Base-by-base conservation (phyloP, 2,797 vertebrate genomes). In the Pipistrellus pygmaeus region DNA sequence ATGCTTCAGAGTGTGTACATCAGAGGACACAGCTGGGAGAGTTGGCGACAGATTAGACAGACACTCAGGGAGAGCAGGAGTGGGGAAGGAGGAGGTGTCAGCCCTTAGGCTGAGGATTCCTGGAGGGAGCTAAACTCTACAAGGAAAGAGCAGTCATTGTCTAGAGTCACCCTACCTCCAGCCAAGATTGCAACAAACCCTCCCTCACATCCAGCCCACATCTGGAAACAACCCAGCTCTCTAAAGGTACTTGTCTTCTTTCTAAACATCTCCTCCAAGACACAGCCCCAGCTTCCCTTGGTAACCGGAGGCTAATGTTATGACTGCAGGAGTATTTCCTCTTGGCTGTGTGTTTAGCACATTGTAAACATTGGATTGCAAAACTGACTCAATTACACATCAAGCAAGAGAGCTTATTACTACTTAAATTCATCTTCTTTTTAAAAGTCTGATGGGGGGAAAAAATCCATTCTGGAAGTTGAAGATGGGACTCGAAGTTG, bases 311-410 rank as follows among this genome's bases (percentile, higher is more conserved):
- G 73, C 91, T 88, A 71, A 92, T n/a, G 53, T 85, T 68, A 84
- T 6, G 55, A 23, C 51, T 57, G 48, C 32, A 27, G 32, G 55
- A 51, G n/a, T 10, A 3, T 84, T 94, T 94, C 53, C 72, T 88
- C 53, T 44, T 81, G 83, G 57, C 93, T 91, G 51, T 89, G 72
- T 51, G 64, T 93, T 92, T 96, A 96, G 80, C 69, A 72, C 35
- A 92, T 91, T 89, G 85, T 94, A 96, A 97, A 96, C 84, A 93
- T 32, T 66, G 8, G 30, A 71, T 38, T 73, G 35, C 92, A 95
- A 44, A 77, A 95, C 72, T 8, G 46, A 92, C 78, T 92, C 93
- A 81, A 21, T 89, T 78, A 25, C 12, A 60, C 62, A 32, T 66
- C 69, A 51, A 85, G 41, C 57, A 76, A 44, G 77, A 91, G 82